Evolutionary conservation across 2,888 invertebrate genomes (phyloP), one percentile per base, ranked within the genome.

Genomic region (Ormyrus labotus): DNA sequence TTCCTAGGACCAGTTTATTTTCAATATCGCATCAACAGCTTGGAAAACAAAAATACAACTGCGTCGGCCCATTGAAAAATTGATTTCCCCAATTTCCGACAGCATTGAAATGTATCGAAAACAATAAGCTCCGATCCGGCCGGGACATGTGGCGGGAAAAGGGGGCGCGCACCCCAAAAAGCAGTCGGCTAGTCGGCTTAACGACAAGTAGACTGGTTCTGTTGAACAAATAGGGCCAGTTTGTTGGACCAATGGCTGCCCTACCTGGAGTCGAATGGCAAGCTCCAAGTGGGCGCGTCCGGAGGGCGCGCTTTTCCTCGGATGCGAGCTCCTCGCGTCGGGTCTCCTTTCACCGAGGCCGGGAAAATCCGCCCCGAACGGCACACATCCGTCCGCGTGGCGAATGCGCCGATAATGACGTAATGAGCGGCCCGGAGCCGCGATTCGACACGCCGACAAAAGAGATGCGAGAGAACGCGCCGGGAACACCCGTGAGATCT

Each of bases 361-460:
- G 19, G 19, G 19, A 19, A 19, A 19, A 19, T 1, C 19, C 19
- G 19, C 19, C 19, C 19, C 19, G 19, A 19, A 19, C 19, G 19
- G 3, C 34, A 3, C 34, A 4, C 34, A 34, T 34, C 4, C 34
- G 34, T 34, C 34, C 34, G 34, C 84, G 83, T 86, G 80, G 84
- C 86, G 84, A 88, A 88, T 85, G 81, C 83, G 84, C 85, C 84
- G 86, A 88, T 89, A 88, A 89, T 87, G 86, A 88, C 85, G 86
- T 86, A 87, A 88, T 87, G 86, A 89, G 87, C 85, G 86, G 80
- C 83, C 84, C 83, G 84, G 84, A 82, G 83, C 85, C 76, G 82
- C 82, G 83, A 88, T 88, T 88, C 82, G 87, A 83, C 83, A 85
- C 85, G 87, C 85, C 84, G 85, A 67, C 69, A 9, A 5, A 69